These are phyloP conservation scores for Camponotus vicinus DNA, from an alignment of 1,140 invertebrate species.

Conservation along the genomic window DNA sequence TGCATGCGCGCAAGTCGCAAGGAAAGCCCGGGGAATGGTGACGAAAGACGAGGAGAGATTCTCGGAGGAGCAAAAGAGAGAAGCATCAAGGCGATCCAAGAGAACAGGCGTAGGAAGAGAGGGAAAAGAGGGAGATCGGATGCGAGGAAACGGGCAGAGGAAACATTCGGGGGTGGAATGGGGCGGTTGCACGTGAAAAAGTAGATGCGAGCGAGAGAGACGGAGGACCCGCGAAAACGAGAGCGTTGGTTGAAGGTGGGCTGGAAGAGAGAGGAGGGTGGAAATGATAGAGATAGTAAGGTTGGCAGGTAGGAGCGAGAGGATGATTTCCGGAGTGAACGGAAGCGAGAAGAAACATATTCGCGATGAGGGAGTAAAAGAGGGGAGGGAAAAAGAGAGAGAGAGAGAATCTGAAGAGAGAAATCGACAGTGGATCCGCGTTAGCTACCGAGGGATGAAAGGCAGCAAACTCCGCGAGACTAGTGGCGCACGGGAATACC, in stretches of 20 bases:
- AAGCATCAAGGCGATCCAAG: constrained; percentile 32
- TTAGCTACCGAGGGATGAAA: constrained; percentile 60
- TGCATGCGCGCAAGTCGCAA: constrained; percentile 63
- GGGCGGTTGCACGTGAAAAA: constrained; percentile 57
- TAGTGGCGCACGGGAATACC: constrained; percentile 30
- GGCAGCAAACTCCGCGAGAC: constrained; percentile 31
- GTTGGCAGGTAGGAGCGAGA: neutral
- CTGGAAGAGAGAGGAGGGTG: neutral
- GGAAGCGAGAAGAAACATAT: neutral
- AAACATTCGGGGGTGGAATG: constrained; percentile 27
- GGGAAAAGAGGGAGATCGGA: neutral
- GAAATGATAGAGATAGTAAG: neutral
- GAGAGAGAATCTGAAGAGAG: constrained; percentile 24
- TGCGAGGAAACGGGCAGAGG: neutral
- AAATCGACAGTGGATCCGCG: constrained; percentile 63
- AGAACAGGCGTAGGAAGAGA: neutral
- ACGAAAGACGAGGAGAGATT: constrained; percentile 59
- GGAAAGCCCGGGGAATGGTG: constrained; percentile 24
- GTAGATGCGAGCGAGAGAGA: constrained; percentile 28
- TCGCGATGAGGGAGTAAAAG: neutral
- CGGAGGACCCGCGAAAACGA: neutral
- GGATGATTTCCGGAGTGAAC: neutral
- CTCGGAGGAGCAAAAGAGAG: constrained; percentile 57
- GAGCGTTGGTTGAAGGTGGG: neutral
- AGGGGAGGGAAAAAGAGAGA: constrained; percentile 4